Percentiles rank a stretch among this genome's conserved stretches.
phyloP scores from a whole-genome alignment of 2,888 invertebrate genomes.

The Lasioglossum calceatum region DNA sequence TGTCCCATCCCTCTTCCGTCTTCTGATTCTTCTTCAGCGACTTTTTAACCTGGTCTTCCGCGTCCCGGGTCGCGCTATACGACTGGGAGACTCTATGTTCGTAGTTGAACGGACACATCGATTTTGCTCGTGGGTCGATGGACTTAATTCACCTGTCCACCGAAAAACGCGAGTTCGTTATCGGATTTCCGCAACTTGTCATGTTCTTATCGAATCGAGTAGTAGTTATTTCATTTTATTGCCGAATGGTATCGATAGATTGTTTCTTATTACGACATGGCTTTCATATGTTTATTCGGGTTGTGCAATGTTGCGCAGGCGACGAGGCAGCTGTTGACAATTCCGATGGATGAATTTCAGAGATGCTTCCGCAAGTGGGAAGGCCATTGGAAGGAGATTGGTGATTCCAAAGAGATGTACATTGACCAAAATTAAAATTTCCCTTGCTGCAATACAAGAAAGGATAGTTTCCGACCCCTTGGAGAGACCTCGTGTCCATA shows the following conservation, averaged over 20 bases:
- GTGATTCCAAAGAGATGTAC: too few species aligned
- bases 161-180: not conserved
- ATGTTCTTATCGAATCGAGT: not conserved
- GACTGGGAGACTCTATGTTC: not conserved
- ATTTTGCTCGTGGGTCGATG: not conserved
- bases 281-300: not conserved
- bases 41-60: slow-evolving; percentile 2
- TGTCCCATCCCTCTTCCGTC: slow-evolving; percentile 36
- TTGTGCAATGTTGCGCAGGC: too few species aligned
- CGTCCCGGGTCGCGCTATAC: not conserved
- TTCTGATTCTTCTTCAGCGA: not conserved
- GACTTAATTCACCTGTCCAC: not conserved
- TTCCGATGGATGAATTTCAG: too few species aligned
- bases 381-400: too few species aligned
- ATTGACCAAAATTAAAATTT: too few species aligned
- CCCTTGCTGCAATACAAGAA: too few species aligned
- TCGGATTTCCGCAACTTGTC: not conserved
- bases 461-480: too few species aligned
- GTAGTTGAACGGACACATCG: not conserved
- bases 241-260: not conserved
- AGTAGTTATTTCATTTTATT: not conserved
- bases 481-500: too few species aligned
- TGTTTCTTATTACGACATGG: not conserved
- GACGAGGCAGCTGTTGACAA: too few species aligned
- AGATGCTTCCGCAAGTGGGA: too few species aligned